phyloP scores from a whole-genome alignment of 2,797 vertebrate genomes.

The Lepidocolaptes lacrymiger region DNA sequence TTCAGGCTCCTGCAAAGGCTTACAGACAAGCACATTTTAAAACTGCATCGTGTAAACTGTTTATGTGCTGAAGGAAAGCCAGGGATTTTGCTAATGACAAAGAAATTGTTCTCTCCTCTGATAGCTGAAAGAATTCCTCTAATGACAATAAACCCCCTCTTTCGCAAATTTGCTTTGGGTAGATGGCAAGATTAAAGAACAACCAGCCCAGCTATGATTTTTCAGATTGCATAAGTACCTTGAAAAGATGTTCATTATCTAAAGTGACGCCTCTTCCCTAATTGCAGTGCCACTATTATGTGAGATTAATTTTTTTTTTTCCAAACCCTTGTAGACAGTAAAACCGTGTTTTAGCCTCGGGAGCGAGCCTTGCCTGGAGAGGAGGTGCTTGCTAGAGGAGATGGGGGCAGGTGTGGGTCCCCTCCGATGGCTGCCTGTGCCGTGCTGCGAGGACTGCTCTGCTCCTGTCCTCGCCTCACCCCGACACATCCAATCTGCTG shows the following conservation, averaged over 20 bases:
- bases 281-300: not conserved
- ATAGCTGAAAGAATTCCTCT: slow-evolving; percentile 47
- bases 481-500: slow-evolving; percentile 31
- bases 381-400: not conserved
- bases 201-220: slow-evolving; percentile 28
- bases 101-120: slow-evolving; percentile 42
- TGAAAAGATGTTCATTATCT: slow-evolving; percentile 41
- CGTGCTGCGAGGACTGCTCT: not conserved
- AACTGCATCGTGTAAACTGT: slow-evolving; percentile 46
- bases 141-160: slow-evolving; percentile 24
- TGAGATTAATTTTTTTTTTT: not conserved
- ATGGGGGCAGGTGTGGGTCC: not conserved
- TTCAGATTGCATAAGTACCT: slow-evolving; percentile 43
- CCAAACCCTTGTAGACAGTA: not conserved
- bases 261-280: slow-evolving; percentile 32
- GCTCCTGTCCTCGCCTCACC: slow-evolving; percentile 66
- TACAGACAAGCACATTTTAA: slow-evolving; percentile 62
- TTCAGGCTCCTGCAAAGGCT: slow-evolving; percentile 56
- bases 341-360: not conserved
- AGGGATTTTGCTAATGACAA: slow-evolving; percentile 58
- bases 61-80: slow-evolving; percentile 43
- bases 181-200: slow-evolving; percentile 39
- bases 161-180: slow-evolving; percentile 31
- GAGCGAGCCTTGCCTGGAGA: not conserved
- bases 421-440: not conserved